phyloP scores from a whole-genome alignment of 2,797 vertebrate genomes.

The Platyrinchus mystaceus region DNA sequence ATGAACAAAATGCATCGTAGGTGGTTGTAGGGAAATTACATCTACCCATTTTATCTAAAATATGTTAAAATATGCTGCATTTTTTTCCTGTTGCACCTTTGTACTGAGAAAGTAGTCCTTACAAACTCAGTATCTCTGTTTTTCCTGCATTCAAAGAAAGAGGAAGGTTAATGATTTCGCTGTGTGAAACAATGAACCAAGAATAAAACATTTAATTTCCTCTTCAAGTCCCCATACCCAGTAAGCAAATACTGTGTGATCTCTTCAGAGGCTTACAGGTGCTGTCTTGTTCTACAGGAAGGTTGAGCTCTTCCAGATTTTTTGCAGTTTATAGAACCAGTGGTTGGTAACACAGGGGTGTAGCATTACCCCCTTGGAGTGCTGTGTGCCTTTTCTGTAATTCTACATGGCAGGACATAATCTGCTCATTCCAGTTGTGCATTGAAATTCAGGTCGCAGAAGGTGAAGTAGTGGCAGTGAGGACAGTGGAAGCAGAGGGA shows the following conservation, averaged over 20 bases:
- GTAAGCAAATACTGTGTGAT: not conserved
- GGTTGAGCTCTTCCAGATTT: not conserved
- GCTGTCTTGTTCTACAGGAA: not conserved
- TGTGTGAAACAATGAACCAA: not conserved
- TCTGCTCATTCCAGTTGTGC: not conserved
- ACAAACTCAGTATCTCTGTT: not conserved
- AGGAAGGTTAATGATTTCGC: not conserved
- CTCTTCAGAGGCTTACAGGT: not conserved
- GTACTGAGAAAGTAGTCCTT: not conserved
- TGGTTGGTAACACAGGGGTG: not conserved
- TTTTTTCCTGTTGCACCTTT: not conserved
- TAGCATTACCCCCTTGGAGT: not conserved
- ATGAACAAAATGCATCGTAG: not conserved
- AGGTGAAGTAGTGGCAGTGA: not conserved
- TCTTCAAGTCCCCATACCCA: not conserved
- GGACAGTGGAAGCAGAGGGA: not conserved
- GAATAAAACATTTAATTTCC: not conserved
- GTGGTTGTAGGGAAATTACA: not conserved
- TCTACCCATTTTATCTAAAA: not conserved
- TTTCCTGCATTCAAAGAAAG: not conserved
- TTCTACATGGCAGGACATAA: accelerated
- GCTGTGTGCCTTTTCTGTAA: not conserved
- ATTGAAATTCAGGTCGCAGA: accelerated
- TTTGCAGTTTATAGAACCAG: not conserved
- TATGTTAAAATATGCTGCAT: not conserved